Evolutionary conservation across 30 jellyfish, hydroid and myxozoan species (phyloP).

Genomic region (Turritopsis rubra): DNA sequence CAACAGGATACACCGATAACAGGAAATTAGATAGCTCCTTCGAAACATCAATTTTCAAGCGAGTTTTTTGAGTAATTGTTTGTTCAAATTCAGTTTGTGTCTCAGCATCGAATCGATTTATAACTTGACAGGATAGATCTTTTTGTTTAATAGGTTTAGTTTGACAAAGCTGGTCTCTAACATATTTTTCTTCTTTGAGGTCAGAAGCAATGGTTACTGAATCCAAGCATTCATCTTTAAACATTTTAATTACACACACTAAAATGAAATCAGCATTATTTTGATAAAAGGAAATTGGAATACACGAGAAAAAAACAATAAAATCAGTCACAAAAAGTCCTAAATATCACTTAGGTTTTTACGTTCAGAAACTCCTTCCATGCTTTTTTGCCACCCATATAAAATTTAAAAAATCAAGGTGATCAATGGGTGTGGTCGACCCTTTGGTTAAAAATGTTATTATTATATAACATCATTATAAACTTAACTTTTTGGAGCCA

Average conservation of each 20-base stretch:
- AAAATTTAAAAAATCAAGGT: too few species aligned
- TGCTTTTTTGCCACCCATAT: too few species aligned
- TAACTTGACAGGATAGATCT: slow-evolving; percentile 15
- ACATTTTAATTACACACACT: not conserved
- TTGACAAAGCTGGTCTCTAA: slow-evolving; percentile 20
- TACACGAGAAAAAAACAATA: too few species aligned
- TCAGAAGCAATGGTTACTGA: slow-evolving; percentile 8
- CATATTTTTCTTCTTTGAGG: slow-evolving; percentile 7
- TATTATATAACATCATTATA: too few species aligned
- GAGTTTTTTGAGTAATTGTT: not conserved
- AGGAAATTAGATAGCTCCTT: slow-evolving; percentile 38
- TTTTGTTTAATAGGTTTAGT: not conserved
- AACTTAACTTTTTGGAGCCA: too few species aligned
- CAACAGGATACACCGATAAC: slow-evolving; percentile 61
- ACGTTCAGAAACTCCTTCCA: too few species aligned
- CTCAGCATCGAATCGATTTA: not conserved
- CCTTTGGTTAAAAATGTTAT: too few species aligned
- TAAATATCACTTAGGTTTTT: too few species aligned
- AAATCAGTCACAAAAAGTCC: too few species aligned
- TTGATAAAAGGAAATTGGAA: too few species aligned
- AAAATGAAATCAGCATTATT: not conserved
- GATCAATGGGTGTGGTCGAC: too few species aligned
- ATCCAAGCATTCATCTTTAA: slow-evolving; percentile 15
- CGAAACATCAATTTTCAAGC: slow-evolving; percentile 15
- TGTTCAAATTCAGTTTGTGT: slow-evolving; percentile 23